These are phyloP conservation scores for Alviniconcha strummeri DNA, from an alignment of 2,888 invertebrate species.

Conservation along the genomic window DNA sequence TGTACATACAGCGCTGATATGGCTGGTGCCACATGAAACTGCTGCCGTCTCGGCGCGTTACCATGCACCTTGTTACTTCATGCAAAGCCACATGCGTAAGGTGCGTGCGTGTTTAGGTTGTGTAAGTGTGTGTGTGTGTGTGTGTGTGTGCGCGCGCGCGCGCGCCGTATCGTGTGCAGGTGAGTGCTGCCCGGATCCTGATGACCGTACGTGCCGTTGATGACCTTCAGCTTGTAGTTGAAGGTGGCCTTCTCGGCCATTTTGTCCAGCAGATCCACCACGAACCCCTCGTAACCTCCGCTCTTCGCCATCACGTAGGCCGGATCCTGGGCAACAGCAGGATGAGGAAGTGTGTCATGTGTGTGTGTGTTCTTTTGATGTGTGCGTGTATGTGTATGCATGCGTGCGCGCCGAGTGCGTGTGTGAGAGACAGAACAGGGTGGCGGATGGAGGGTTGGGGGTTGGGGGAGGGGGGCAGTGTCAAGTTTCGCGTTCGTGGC, in stretches of 20 bases:
- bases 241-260: conserved; percentile 44
- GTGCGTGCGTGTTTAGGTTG: no score
- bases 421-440: not conserved
- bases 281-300: conserved; percentile 35
- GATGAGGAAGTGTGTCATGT: not conserved
- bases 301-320: conserved; percentile 38
- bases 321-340: conserved; percentile 33
- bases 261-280: conserved; percentile 50
- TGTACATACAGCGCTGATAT: no score
- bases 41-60: no score
- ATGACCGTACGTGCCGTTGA: conserved; percentile 47
- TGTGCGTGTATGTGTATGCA: not conserved
- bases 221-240: conserved; percentile 46
- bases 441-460: not conserved
- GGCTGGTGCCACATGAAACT: no score
- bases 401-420: not conserved
- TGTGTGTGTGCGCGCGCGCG: no score
- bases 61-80: no score
- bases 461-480: no score
- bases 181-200: conserved; percentile 31
- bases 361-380: not conserved
- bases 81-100: no score
- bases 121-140: no score
- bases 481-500: no score
- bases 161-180: not conserved